Evolutionary conservation across 2,888 invertebrate species (phyloP).

Genomic region (Syrista parreyssii): DNA sequence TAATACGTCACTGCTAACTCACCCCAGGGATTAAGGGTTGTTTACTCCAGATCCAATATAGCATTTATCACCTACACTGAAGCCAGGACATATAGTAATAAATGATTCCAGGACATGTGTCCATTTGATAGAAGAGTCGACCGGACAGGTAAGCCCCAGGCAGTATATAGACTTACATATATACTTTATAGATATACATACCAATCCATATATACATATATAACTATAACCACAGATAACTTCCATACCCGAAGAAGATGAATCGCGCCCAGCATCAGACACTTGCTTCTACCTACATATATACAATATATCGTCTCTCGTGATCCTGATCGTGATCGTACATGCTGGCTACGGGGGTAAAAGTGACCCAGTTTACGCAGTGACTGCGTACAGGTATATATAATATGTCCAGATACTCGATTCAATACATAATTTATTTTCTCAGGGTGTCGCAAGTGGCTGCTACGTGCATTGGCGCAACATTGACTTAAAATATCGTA

Average conservation of each 20-base stretch:
- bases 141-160: constrained; percentile 3
- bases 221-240: neutral
- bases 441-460: constrained; percentile 18
- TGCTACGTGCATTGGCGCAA: constrained; percentile 6
- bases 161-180: neutral
- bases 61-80: neutral
- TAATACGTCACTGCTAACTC: neutral
- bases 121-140: constrained; percentile 4
- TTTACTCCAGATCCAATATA: neutral
- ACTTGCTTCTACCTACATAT: neutral
- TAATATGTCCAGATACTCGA: neutral
- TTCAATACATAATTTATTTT: constrained; percentile 7
- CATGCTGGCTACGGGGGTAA: constrained; percentile 43
- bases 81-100: neutral
- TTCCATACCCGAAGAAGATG: neutral
- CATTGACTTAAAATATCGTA: neutral
- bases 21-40: neutral
- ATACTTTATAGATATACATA: neutral
- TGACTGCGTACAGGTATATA: neutral
- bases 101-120: constrained; percentile 9
- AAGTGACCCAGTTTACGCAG: constrained; percentile 49
- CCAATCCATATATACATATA: neutral
- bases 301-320: constrained; percentile 23
- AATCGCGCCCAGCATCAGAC: constrained; percentile 1
- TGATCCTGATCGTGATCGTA: constrained; percentile 39